Conservation (phyloP, 2,888 invertebrate species). For the Catocala sponsa region DNA sequence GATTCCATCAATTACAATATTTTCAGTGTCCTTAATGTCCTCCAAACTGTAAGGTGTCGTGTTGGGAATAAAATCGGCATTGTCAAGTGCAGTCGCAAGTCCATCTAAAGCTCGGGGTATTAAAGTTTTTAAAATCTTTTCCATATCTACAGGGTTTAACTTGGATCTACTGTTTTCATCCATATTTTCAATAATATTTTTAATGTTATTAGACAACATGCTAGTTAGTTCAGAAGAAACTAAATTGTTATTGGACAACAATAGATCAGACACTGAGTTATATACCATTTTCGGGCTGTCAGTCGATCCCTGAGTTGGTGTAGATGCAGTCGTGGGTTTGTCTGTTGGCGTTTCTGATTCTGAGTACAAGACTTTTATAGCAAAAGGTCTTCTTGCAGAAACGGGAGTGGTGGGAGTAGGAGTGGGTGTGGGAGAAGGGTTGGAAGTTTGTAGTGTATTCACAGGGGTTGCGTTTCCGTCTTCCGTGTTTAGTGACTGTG, state of each 20-base stretch:
- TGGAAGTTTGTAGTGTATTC: slow-evolving; percentile 66
- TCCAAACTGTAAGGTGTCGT: slow-evolving; percentile 86
- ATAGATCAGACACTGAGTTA: slow-evolving; percentile 84
- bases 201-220: slow-evolving; percentile 85
- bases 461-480: slow-evolving; percentile 66
- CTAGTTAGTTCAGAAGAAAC: slow-evolving; percentile 86
- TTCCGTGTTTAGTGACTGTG: slow-evolving; percentile 75
- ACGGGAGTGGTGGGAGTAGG: slow-evolving; percentile 75
- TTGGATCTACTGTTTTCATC: slow-evolving; percentile 80
- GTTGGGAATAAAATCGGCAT: slow-evolving; percentile 71
- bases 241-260: slow-evolving; percentile 81
- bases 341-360: slow-evolving; percentile 79
- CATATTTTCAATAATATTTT: slow-evolving; percentile 79
- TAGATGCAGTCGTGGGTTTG: slow-evolving; percentile 76
- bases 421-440: slow-evolving; percentile 62
- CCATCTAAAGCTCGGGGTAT: slow-evolving; percentile 82
- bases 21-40: slow-evolving; percentile 82
- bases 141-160: slow-evolving; percentile 83
- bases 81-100: slow-evolving; percentile 69
- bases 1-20: slow-evolving; percentile 64
- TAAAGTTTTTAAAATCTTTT: slow-evolving; percentile 83
- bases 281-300: slow-evolving; percentile 83
- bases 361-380: slow-evolving; percentile 82
- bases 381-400: slow-evolving; percentile 84
- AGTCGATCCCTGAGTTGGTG: slow-evolving; percentile 76